Evolutionary conservation across 2,113 vertebrate genomes (phyloP).

Genomic region (Thymallus thymallus): DNA sequence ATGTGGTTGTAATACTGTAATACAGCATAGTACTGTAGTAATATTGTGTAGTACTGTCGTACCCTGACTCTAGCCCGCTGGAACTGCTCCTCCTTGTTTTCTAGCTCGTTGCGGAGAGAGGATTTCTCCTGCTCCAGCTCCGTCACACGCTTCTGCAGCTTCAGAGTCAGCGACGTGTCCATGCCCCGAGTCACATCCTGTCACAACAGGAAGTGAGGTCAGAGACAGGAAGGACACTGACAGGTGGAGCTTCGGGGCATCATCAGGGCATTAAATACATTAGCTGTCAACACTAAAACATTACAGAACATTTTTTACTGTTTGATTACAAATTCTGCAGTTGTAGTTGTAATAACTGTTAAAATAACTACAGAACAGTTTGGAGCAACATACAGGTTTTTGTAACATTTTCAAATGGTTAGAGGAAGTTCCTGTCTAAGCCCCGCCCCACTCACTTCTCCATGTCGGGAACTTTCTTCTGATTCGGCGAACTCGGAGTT

Average conservation of each 20-base stretch:
- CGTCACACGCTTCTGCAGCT: slow-evolving; percentile 94
- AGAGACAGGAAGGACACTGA: not conserved
- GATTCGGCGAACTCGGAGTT: slow-evolving; percentile 90
- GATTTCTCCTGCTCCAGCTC: slow-evolving; percentile 97
- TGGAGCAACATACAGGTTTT: not conserved
- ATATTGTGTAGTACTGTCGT: slow-evolving; percentile 5
- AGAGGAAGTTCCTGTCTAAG: not conserved
- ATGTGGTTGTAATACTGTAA: not conserved
- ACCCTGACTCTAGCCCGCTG: slow-evolving; percentile 90
- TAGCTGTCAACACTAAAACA: no score
- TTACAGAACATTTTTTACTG: not conserved
- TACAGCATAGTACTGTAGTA: not conserved
- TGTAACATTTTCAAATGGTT: not conserved
- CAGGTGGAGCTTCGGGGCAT: no score
- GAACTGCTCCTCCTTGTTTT: slow-evolving; percentile 90
- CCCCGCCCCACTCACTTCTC: slow-evolving; percentile 75
- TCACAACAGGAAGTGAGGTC: slow-evolving; percentile 1
- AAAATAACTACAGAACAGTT: not conserved
- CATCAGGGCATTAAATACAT: not conserved
- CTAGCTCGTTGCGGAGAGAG: slow-evolving; percentile 89
- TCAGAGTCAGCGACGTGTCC: slow-evolving; percentile 95
- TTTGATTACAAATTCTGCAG: not conserved
- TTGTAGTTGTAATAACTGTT: not conserved
- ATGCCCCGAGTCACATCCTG: slow-evolving; percentile 91
- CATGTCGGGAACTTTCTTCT: slow-evolving; percentile 81